These are phyloP conservation scores for Bellardia bayeri DNA, from an alignment of 2,888 invertebrate genomes.

Conservation along the genomic window DNA sequence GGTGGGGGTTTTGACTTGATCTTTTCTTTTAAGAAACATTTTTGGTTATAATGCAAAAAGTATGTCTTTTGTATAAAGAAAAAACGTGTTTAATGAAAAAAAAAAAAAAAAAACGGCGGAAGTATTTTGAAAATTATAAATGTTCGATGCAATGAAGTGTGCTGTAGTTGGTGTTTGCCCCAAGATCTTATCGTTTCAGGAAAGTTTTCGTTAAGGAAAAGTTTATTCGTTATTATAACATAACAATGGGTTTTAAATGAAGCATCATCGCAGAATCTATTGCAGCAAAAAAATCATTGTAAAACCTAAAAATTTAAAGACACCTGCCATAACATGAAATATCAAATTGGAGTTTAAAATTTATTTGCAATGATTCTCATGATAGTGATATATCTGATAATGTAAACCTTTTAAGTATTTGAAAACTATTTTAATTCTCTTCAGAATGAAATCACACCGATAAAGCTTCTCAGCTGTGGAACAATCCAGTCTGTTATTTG, in stretches of 20 bases:
- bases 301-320: too few species aligned
- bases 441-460: too few species aligned
- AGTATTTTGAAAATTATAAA: conserved; percentile 64
- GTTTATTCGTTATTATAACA: conserved; percentile 12
- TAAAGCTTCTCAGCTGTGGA: too few species aligned
- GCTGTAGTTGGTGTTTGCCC: conserved; percentile 27
- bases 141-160: conserved; percentile 42
- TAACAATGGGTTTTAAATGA: not conserved
- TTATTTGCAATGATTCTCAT: too few species aligned
- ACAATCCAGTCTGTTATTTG: too few species aligned
- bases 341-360: too few species aligned
- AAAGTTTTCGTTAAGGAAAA: conserved; percentile 55
- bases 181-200: conserved; percentile 62
- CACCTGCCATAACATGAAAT: too few species aligned
- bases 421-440: too few species aligned
- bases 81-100: conserved; percentile 8
- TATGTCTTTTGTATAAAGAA: conserved; percentile 2
- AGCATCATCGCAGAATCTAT: not conserved
- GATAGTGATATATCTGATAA: too few species aligned
- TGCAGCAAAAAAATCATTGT: too few species aligned
- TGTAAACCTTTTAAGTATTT: too few species aligned
- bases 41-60: conserved; percentile 12
- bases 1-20: conserved; percentile 17
- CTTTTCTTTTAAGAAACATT: conserved; percentile 45
- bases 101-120: conserved; percentile 53